Percentiles rank a stretch among this genome's conserved stretches.
Conservation (phyloP, 2,113 vertebrate species). For the Dolichallabes microphthalmus region DNA sequence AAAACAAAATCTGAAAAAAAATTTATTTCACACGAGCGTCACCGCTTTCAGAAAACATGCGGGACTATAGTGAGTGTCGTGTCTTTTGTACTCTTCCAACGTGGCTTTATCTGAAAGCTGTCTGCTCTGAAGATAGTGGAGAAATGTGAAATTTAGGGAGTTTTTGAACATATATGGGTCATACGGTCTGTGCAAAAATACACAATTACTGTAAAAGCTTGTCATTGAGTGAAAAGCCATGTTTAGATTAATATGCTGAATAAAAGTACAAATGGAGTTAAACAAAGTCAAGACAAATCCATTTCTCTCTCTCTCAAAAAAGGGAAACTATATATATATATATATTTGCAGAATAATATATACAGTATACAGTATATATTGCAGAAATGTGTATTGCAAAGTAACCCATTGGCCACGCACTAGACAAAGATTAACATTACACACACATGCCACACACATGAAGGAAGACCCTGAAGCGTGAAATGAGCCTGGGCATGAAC, state of each 20-base stretch:
- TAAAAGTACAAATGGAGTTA: neutral
- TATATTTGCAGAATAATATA: neutral
- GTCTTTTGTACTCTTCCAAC: neutral
- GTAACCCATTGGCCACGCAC: constrained; percentile 2
- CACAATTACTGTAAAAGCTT: neutral
- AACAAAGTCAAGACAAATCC: constrained; percentile 13
- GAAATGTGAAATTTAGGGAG: neutral
- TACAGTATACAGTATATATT: no score
- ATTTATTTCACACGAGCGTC: neutral
- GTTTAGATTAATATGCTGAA: neutral
- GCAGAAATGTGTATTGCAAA: neutral
- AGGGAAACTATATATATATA: constrained; percentile 3
- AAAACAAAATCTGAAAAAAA: constrained; percentile 6
- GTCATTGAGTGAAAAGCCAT: neutral
- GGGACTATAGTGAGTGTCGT: neutral
- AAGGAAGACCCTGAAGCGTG: constrained; percentile 67
- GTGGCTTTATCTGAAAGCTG: neutral
- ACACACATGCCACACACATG: constrained; percentile 53
- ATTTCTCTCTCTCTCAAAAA: constrained; percentile 23
- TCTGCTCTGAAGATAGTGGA: neutral
- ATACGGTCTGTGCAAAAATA: neutral
- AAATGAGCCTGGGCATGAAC: constrained; percentile 73
- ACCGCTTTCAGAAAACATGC: neutral
- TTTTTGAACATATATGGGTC: neutral
- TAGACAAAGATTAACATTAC: neutral